phyloP scores from a whole-genome alignment of 2,797 vertebrate species.

The Graptemys geographica region DNA sequence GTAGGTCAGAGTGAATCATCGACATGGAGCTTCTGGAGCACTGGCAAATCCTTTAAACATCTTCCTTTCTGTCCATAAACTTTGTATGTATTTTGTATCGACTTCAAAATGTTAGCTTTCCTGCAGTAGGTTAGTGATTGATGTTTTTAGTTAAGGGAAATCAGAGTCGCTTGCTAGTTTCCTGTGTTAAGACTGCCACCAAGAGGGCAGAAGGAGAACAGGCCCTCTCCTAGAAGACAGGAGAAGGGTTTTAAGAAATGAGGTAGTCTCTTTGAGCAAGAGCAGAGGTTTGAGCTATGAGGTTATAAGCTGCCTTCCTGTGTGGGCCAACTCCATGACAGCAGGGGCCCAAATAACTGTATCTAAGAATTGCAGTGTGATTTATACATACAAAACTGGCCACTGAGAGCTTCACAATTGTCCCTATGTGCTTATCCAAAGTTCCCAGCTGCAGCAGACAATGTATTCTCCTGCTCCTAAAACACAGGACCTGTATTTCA shows the following conservation, averaged over 20 bases:
- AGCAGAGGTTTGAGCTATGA: not conserved
- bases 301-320: not conserved
- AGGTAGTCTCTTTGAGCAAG: not conserved
- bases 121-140: constrained; percentile 14
- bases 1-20: constrained; percentile 24
- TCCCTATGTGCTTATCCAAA: not conserved
- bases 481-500: not conserved
- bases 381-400: not conserved
- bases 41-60: constrained; percentile 46
- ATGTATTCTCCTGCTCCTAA: not conserved
- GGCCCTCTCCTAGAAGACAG: not conserved
- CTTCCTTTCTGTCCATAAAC: constrained; percentile 61
- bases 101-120: constrained; percentile 47
- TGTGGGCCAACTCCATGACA: not conserved
- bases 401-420: not conserved
- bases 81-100: constrained; percentile 73
- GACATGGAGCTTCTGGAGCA: not conserved
- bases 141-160: constrained; percentile 42
- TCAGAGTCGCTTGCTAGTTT: not conserved
- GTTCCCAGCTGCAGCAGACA: not conserved
- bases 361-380: not conserved
- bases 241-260: not conserved
- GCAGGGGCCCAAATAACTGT: not conserved
- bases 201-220: constrained; percentile 62
- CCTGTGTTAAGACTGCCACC: constrained; percentile 75